Evolutionary conservation across 1,140 invertebrate species (phyloP), one percentile per base, ranked within the genome.

Genomic region (Cryptotermes secundus): DNA sequence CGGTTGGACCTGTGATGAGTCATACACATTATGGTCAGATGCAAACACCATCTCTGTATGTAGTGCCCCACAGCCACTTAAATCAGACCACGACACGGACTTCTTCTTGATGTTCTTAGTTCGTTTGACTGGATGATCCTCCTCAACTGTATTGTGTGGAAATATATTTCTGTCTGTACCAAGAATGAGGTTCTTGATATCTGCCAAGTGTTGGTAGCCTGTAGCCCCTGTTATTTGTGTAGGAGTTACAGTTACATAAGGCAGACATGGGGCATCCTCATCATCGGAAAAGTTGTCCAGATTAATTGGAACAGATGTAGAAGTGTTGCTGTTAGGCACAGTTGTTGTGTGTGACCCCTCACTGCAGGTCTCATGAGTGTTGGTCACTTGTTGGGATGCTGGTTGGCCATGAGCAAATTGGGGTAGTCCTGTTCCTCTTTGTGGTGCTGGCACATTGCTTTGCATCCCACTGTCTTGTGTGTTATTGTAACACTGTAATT

Each of bases 41-140:
- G 59, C 26, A 31, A 72, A 72, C 59, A 72, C 81, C 31, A 84
- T 80, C 79, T 84, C 83, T n/a, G 83, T 84, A 49, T 84, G 83
- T n/a, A 84, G 83, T 79, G 72, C 42, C 26, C 83, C 83, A 31
- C 36, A 80, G 16, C 83, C 83, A 49, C 83, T 79, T 36, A 84
- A 34, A 36, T 84, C 83, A 42, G 83, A 79, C 83, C 83, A 84
- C 19, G 83, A 84, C 12, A 84, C 83, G 38, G 79, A 84, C 53
- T 84, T 84, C 38, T 84, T 84, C n/a, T 45, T 84, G 2, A 38
- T 84, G 22, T 45, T 34, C 26, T 53, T 82, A n/a, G n/a, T 34
- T 82, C n/a, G 3, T 34, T 26, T 26, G n/a, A 72, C 59, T 26
- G n/a, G n/a, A n/a, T 4, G n/a, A 6, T 82, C 81, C 38, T 82